phyloP scores from a whole-genome alignment of 2,113 vertebrate genomes.

The Cheirogaleus medius region DNA sequence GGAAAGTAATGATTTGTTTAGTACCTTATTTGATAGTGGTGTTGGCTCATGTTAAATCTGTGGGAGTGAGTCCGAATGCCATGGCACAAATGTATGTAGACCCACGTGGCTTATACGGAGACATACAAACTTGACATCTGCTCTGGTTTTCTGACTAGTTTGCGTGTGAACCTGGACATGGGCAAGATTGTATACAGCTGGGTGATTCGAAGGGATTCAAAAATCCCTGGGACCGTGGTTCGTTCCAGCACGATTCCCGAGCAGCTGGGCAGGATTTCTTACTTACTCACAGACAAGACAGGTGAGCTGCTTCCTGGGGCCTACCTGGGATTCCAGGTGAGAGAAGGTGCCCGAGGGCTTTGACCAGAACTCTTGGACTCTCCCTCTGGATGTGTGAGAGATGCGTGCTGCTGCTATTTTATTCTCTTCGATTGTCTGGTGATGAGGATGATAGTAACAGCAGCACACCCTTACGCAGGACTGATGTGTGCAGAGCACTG shows the following conservation, averaged over 20 bases:
- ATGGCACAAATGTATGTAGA: rapidly evolving
- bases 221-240: slow-evolving; percentile 96
- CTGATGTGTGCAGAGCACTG: rapidly evolving
- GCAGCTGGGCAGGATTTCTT: slow-evolving; percentile 97
- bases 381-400: not conserved
- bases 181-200: slow-evolving; percentile 99
- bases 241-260: slow-evolving; percentile 98
- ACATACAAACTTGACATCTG: rapidly evolving
- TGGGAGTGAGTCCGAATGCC: not conserved
- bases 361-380: too few species aligned
- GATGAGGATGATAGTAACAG: rapidly evolving
- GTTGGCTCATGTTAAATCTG: rapidly evolving
- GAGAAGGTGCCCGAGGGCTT: not conserved
- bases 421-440: not conserved
- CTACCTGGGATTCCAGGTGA: rapidly evolving
- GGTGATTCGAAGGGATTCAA: slow-evolving; percentile 97
- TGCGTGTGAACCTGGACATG: slow-evolving; percentile 99
- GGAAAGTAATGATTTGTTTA: rapidly evolving
- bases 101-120: rapidly evolving
- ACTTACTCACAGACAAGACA: slow-evolving; percentile 98
- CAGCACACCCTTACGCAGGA: rapidly evolving
- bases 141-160: slow-evolving; percentile 77
- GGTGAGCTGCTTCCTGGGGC: slow-evolving; percentile 82
- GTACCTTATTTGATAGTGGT: rapidly evolving
- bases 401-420: rapidly evolving